Conservation (phyloP, 2,888 invertebrate genomes). For the Phortica okadai region DNA sequence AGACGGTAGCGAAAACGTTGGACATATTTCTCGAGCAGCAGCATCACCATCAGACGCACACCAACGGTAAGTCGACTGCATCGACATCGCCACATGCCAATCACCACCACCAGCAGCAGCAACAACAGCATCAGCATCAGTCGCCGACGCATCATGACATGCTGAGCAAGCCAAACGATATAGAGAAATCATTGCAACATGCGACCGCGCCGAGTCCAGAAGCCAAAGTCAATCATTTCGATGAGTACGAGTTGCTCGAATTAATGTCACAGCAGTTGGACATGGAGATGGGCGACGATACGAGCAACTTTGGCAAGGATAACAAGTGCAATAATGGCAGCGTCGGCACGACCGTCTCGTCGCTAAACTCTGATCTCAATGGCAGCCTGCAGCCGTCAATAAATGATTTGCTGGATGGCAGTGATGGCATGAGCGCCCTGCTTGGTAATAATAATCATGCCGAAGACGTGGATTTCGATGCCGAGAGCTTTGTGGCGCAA, state of each 20-base stretch:
- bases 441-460: constrained; percentile 56
- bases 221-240: constrained; percentile 74
- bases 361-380: constrained; percentile 73
- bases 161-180: constrained; percentile 42
- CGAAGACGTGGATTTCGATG: constrained; percentile 68
- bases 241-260: constrained; percentile 75
- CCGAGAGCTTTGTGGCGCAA: constrained; percentile 71
- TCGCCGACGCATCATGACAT: constrained; percentile 59
- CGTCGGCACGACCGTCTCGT: constrained; percentile 37
- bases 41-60: constrained; percentile 44
- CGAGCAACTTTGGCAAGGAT: constrained; percentile 56
- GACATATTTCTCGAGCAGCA: constrained; percentile 74
- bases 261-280: constrained; percentile 78
- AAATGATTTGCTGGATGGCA: constrained; percentile 77
- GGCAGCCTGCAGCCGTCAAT: constrained; percentile 75
- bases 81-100: constrained; percentile 6
- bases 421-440: constrained; percentile 54
- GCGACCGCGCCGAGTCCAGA: constrained; percentile 44
- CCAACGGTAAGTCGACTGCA: background rate
- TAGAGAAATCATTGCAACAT: constrained; percentile 35
- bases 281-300: constrained; percentile 78
- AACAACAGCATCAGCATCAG: constrained; percentile 40
- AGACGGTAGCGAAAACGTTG: constrained; percentile 73
- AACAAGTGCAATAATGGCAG: constrained; percentile 46
- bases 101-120: constrained; percentile 32